phyloP scores from a whole-genome alignment of 2,888 invertebrate species.

The Andrena minutula region DNA sequence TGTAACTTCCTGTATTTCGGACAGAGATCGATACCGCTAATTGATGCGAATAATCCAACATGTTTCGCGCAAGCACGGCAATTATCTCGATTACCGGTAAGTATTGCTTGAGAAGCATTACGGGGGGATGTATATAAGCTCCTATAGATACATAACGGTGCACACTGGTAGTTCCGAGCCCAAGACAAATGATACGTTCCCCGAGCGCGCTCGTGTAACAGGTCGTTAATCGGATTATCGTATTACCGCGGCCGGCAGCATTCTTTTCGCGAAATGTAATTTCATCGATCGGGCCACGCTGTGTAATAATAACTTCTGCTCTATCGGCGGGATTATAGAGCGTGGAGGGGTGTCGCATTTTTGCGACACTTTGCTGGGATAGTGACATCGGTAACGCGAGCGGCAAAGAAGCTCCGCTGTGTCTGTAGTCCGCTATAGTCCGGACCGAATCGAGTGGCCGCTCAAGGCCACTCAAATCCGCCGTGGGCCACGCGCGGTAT shows the following conservation, averaged over 20 bases:
- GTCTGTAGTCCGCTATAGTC: neutral
- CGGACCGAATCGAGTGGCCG: neutral
- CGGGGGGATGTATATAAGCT: conserved; percentile 36
- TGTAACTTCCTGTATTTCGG: conserved; percentile 15
- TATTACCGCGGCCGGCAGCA: conserved; percentile 61
- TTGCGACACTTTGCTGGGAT: neutral
- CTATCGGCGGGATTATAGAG: conserved; percentile 49
- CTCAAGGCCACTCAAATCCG: too few relatives aligned
- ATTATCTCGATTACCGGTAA: conserved; percentile 54
- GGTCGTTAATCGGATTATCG: conserved; percentile 72
- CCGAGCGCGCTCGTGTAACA: conserved; percentile 66
- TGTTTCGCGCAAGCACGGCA: conserved; percentile 49
- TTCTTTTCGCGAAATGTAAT: conserved; percentile 69
- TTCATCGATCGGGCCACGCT: conserved; percentile 62
- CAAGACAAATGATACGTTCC: conserved; percentile 67
- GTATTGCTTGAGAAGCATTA: conserved; percentile 51
- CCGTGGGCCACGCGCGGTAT: neutral
- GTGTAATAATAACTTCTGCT: conserved; percentile 61
- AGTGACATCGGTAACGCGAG: neutral
- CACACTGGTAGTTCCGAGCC: conserved; percentile 44
- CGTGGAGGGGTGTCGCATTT: neutral
- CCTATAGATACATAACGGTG: conserved; percentile 44
- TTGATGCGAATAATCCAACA: conserved; percentile 43
- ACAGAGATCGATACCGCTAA: conserved; percentile 27
- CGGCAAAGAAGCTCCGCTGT: neutral